Conservation (phyloP, 1,140 invertebrate species). For the Brachionus manjavacas region DNA sequence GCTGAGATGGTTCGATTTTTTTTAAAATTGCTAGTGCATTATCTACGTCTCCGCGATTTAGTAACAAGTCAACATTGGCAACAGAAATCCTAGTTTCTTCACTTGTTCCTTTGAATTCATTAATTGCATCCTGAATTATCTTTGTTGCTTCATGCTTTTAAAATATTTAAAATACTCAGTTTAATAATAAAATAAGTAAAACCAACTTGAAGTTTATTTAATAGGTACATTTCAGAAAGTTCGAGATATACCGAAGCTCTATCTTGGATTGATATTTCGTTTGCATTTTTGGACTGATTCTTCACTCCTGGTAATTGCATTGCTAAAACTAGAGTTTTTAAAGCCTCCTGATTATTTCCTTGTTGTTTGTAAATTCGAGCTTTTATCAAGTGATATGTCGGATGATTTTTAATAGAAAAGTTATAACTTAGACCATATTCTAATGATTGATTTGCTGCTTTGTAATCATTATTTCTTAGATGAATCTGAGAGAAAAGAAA, state of each 20-base stretch:
- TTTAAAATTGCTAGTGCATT: conserved; percentile 73
- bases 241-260: conserved; percentile 80
- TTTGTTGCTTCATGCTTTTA: conserved; percentile 69
- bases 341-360: conserved; percentile 68
- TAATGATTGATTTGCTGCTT: conserved; percentile 73
- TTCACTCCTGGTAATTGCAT: conserved; percentile 61
- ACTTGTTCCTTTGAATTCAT: conserved; percentile 69
- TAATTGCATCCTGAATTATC: conserved; percentile 75
- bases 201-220: conserved; percentile 21
- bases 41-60: conserved; percentile 74
- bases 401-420: conserved; percentile 79
- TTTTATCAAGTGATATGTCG: conserved; percentile 78
- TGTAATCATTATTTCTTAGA: conserved; percentile 66
- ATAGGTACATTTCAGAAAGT: conserved; percentile 65
- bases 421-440: conserved; percentile 83
- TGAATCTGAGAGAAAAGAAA: conserved; percentile 61
- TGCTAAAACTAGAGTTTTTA: conserved; percentile 70
- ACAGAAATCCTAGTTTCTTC: conserved; percentile 79
- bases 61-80: conserved; percentile 73
- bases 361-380: conserved; percentile 75
- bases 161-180: neutral
- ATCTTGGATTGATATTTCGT: conserved; percentile 61
- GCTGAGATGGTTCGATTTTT: conserved; percentile 70
- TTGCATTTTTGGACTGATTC: conserved; percentile 45
- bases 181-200: neutral